A percentile compares a stretch with the other conserved stretches of the same genome.
Evolutionary conservation across 2,113 vertebrate species (phyloP).

Genomic region (Tylochromis polylepis): DNA sequence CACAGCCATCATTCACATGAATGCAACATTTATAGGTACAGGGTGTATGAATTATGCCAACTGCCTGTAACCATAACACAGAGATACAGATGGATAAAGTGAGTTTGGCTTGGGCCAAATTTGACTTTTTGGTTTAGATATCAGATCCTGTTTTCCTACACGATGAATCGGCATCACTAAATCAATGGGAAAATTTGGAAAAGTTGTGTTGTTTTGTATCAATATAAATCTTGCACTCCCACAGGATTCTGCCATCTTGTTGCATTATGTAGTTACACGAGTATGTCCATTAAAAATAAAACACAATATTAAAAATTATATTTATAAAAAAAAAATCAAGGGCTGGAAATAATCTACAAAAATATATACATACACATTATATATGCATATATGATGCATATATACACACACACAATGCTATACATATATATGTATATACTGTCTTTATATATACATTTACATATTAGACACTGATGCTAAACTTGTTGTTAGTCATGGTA

Average conservation of each 20-base stretch:
- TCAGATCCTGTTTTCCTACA: background rate
- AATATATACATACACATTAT: conserved; percentile 82
- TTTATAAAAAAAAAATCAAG: conserved; percentile 13
- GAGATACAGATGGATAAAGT: background rate
- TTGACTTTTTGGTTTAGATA: background rate
- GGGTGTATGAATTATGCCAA: background rate
- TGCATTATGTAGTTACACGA: conserved; percentile 13
- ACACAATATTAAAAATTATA: conserved; percentile 25
- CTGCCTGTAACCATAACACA: background rate
- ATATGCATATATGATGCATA: conserved; percentile 79
- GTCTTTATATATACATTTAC: conserved; percentile 74
- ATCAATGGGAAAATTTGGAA: background rate
- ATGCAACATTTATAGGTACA: background rate
- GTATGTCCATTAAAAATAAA: conserved; percentile 50
- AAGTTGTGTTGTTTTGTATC: background rate
- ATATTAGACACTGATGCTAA: conserved; percentile 73
- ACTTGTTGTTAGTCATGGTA: conserved; percentile 76
- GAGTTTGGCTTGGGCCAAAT: conserved; percentile 15
- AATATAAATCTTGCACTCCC: background rate
- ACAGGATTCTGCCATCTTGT: background rate
- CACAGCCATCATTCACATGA: background rate
- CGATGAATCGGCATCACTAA: background rate
- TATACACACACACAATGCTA: conserved; percentile 75
- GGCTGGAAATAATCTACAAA: conserved; percentile 65
- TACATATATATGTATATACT: conserved; percentile 83